These are phyloP conservation scores for Batillaria attramentaria DNA, from an alignment of 1,140 invertebrate species.

Conservation along the genomic window DNA sequence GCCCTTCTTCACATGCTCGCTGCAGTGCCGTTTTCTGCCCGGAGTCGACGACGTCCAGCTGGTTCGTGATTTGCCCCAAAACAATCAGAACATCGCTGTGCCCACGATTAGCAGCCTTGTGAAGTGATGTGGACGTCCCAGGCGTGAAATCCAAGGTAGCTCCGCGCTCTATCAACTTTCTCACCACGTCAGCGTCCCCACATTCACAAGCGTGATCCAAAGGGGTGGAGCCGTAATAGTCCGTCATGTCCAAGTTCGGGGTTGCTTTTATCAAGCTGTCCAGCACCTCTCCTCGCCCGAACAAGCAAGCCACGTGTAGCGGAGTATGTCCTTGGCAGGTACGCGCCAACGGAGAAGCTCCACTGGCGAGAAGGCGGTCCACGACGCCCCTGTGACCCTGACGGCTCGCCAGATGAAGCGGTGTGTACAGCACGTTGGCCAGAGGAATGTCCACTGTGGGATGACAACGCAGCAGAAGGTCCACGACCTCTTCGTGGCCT, in stretches of 20 bases:
- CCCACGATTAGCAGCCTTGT: constrained; percentile 27
- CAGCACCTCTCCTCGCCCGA: not conserved
- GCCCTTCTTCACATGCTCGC: constrained; percentile 38
- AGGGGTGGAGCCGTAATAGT: not conserved
- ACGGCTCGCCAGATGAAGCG: not conserved
- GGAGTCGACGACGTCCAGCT: not conserved
- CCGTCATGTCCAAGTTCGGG: not conserved
- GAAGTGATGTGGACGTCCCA: constrained; percentile 64
- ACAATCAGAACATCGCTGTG: not conserved
- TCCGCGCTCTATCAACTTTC: not conserved
- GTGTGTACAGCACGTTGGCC: not conserved
- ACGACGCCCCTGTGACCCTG: not conserved
- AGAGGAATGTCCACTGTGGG: constrained; percentile 71
- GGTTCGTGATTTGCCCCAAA: not conserved
- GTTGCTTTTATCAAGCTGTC: not conserved
- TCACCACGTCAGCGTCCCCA: not conserved
- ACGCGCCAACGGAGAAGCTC: not conserved
- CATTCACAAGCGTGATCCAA: not conserved
- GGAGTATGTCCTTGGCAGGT: not conserved
- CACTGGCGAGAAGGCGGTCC: not conserved
- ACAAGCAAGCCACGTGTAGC: not conserved
- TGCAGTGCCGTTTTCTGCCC: not conserved
- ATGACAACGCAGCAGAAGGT: constrained; percentile 75
- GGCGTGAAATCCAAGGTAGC: not conserved
- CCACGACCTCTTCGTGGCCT: constrained; percentile 86